Conservation (phyloP, 92 coral and sea anemone genomes). For the Porites evermanni region DNA sequence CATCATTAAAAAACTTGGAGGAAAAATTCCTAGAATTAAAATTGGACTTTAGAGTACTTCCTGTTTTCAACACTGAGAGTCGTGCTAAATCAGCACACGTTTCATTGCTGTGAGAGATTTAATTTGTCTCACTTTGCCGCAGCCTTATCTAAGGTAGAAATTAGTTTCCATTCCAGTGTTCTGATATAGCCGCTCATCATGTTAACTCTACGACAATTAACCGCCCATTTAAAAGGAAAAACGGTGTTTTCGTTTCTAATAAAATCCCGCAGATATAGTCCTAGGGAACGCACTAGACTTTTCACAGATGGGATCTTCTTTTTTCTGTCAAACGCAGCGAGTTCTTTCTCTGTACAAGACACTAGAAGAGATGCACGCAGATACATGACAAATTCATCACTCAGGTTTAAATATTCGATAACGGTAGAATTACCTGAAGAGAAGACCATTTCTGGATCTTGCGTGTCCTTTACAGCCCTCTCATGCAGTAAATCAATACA, state of each 20-base stretch:
- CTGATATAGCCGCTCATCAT: slow-evolving; percentile 51
- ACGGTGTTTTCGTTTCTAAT: slow-evolving; percentile 59
- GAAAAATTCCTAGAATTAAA: no score
- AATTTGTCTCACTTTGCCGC: no score
- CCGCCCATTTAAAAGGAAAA: slow-evolving; percentile 67
- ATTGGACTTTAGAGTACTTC: no score
- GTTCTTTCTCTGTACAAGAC: slow-evolving; percentile 16
- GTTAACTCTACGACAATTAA: slow-evolving; percentile 56
- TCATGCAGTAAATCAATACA: slow-evolving; percentile 4
- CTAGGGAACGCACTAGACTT: slow-evolving; percentile 53
- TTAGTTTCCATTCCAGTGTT: slow-evolving; percentile 57
- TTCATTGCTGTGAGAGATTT: no score
- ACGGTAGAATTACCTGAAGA: slow-evolving; percentile 29
- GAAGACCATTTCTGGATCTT: slow-evolving; percentile 43
- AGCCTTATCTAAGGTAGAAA: not conserved
- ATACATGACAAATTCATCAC: slow-evolving; percentile 55
- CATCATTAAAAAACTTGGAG: no score
- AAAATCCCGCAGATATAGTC: slow-evolving; percentile 67
- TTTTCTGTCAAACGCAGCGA: slow-evolving; percentile 13
- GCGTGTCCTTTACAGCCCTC: slow-evolving; percentile 65
- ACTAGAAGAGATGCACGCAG: slow-evolving; percentile 69
- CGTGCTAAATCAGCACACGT: not conserved
- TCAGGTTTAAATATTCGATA: slow-evolving; percentile 60
- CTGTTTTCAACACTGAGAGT: no score
- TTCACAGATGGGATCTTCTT: slow-evolving; percentile 24